phyloP scores from a whole-genome alignment of 2,888 invertebrate genomes.

The Dryomyza anilis region DNA sequence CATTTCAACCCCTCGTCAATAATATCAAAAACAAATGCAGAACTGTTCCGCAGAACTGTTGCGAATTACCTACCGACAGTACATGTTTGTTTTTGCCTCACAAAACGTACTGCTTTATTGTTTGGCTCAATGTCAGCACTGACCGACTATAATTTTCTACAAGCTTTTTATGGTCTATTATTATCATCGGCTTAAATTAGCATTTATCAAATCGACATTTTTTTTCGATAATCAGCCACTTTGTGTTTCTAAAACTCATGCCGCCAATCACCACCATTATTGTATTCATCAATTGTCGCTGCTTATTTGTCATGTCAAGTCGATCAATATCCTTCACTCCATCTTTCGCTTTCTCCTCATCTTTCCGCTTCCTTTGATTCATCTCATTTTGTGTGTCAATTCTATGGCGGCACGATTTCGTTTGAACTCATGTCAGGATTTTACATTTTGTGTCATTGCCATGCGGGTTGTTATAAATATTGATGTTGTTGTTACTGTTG shows the following conservation, averaged over 20 bases:
- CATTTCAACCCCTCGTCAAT: too few relatives aligned
- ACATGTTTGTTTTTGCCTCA: too few relatives aligned
- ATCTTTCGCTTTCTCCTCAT: constrained; percentile 34
- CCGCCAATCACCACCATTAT: background rate
- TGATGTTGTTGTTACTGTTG: constrained; percentile 2
- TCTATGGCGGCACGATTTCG: background rate
- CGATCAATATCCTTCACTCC: background rate
- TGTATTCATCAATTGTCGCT: background rate
- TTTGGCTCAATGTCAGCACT: background rate
- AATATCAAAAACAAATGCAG: too few relatives aligned
- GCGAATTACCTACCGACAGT: too few relatives aligned
- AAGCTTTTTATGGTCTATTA: constrained; percentile 15
- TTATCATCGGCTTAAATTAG: constrained; percentile 50
- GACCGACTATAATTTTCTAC: background rate
- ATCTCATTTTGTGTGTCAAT: constrained; percentile 18
- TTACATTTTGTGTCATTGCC: background rate
- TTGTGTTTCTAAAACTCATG: background rate
- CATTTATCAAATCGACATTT: constrained; percentile 46
- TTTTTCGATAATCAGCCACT: background rate
- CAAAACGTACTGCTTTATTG: too few relatives aligned
- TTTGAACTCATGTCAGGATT: background rate
- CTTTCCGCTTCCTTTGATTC: constrained; percentile 43
- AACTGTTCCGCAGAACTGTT: too few relatives aligned
- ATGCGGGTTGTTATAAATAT: constrained; percentile 2
- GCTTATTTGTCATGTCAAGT: too few relatives aligned